These are phyloP conservation scores for Polydrusus cervinus DNA, from an alignment of 2,888 invertebrate species.

Conservation along the genomic window DNA sequence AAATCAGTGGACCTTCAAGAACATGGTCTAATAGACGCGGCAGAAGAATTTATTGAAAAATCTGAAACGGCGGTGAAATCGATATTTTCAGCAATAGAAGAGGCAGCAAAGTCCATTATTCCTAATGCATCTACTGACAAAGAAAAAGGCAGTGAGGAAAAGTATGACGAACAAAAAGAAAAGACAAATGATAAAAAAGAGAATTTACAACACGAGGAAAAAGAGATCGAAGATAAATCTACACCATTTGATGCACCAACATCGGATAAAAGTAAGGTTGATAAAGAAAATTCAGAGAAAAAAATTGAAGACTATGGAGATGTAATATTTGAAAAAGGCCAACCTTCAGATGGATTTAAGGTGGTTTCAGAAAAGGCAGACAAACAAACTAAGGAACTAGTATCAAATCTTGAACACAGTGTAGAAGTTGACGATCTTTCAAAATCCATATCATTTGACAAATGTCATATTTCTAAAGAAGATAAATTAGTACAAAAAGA, in stretches of 20 bases:
- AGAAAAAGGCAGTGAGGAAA: slow-evolving; percentile 55
- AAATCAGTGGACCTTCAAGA: neutral
- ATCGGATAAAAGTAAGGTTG: slow-evolving; percentile 44
- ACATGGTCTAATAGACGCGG: slow-evolving; percentile 26
- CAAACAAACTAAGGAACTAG: slow-evolving; percentile 55
- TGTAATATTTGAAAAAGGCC: slow-evolving; percentile 55
- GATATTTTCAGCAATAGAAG: slow-evolving; percentile 35
- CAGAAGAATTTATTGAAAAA: slow-evolving; percentile 44
- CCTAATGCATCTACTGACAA: slow-evolving; percentile 41
- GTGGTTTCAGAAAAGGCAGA: slow-evolving; percentile 54
- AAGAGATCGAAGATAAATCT: slow-evolving; percentile 37
- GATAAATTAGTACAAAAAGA: slow-evolving; percentile 43
- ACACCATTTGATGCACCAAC: slow-evolving; percentile 45
- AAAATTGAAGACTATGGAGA: slow-evolving; percentile 15
- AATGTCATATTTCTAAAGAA: slow-evolving; percentile 35
- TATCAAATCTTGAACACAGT: slow-evolving; percentile 47
- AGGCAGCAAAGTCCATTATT: slow-evolving; percentile 24
- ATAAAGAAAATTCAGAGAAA: slow-evolving; percentile 42
- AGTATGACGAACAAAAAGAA: slow-evolving; percentile 39
- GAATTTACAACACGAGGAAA: slow-evolving; percentile 49
- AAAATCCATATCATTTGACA: slow-evolving; percentile 54
- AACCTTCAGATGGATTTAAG: slow-evolving; percentile 42
- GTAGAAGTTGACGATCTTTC: slow-evolving; percentile 55
- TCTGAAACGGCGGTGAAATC: slow-evolving; percentile 39
- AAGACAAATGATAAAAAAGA: slow-evolving; percentile 50